A percentile compares a stretch with the other conserved stretches of the same genome.
phyloP scores from a whole-genome alignment of 2,797 vertebrate genomes.

The Catostomus latipinnis region DNA sequence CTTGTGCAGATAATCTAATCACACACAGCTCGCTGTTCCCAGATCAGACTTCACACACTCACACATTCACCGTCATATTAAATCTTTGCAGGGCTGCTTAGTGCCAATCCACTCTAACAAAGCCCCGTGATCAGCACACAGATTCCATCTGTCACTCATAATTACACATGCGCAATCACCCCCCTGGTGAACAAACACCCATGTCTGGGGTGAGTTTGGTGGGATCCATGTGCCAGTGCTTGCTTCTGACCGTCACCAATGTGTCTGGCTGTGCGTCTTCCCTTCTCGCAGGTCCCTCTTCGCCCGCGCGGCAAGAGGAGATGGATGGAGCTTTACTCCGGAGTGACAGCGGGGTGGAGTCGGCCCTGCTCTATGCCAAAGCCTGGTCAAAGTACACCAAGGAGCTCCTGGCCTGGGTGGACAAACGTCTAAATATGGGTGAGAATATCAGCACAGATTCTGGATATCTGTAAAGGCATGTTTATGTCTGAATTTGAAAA shows the following conservation, averaged over 20 bases:
- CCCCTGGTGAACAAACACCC: conserved; percentile 37
- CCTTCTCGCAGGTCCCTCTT: conserved; percentile 79
- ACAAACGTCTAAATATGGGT: conserved; percentile 93
- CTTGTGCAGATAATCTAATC: not conserved
- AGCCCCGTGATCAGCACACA: conserved; percentile 69
- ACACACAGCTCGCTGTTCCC: conserved; percentile 10
- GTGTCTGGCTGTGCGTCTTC: conserved; percentile 10
- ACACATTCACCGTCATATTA: conserved; percentile 62
- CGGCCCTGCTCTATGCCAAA: conserved; percentile 94
- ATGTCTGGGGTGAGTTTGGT: conserved; percentile 20
- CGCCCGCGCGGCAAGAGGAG: conserved; percentile 79
- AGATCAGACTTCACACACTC: conserved; percentile 29
- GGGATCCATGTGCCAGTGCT: not conserved
- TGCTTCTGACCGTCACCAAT: conserved; percentile 5
- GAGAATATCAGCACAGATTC: conserved; percentile 63
- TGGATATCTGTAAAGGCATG: not conserved
- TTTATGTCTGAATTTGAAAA: no score
- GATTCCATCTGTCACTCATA: conserved; percentile 63
- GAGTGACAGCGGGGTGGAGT: conserved; percentile 89
- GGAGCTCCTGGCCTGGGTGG: conserved; percentile 94
- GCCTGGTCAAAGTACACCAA: conserved; percentile 98
- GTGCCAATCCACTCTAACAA: conserved; percentile 68
- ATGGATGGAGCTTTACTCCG: conserved; percentile 87
- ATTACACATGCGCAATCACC: not conserved
- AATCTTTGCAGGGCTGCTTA: conserved; percentile 74